Conservation (phyloP, 2,113 vertebrate genomes). For the Anser brachyrhynchus region DNA sequence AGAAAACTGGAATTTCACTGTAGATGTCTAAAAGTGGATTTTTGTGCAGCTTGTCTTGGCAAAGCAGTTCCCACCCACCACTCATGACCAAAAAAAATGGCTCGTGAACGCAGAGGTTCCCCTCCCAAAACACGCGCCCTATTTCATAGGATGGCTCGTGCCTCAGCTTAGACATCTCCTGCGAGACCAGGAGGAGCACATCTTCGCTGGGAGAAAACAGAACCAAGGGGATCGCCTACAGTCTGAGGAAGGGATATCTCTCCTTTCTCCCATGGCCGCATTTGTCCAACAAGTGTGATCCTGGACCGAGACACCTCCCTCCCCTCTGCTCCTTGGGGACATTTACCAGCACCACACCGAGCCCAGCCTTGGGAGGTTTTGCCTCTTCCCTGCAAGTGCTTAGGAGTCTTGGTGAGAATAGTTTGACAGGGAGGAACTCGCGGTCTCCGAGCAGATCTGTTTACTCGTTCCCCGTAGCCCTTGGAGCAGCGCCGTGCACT, state of each 20-base stretch:
- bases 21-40: not conserved
- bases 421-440: not conserved
- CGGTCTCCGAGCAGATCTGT: not conserved
- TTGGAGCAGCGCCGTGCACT: fast-evolving
- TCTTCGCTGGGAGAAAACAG: not conserved
- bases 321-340: not conserved
- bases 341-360: not conserved
- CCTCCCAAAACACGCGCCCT: not conserved
- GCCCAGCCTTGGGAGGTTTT: not conserved
- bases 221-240: fast-evolving
- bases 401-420: not conserved
- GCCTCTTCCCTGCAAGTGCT: not conserved
- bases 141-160: not conserved
- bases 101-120: not conserved
- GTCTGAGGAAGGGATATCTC: not conserved
- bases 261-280: not conserved
- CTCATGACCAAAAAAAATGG: not conserved
- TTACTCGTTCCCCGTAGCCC: not conserved
- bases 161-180: not conserved
- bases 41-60: not conserved
- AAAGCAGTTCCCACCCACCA: not conserved
- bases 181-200: not conserved
- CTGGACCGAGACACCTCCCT: not conserved
- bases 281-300: not conserved
- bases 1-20: fast-evolving